phyloP scores from a whole-genome alignment of 1,140 invertebrate species.

The Arctopsyche grandis region DNA sequence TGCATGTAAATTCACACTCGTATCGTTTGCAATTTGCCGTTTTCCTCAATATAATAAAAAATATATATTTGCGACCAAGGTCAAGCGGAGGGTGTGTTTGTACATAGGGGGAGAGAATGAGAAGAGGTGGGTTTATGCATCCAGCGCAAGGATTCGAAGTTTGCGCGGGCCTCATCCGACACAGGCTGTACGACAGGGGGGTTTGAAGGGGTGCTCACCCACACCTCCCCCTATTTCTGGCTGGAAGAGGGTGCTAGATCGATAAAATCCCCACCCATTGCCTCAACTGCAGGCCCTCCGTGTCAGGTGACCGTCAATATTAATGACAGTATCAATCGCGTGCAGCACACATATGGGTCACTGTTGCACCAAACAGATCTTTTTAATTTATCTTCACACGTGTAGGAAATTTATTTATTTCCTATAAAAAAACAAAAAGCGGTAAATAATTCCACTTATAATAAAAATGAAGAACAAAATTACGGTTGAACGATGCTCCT shows the following conservation, averaged over 20 bases:
- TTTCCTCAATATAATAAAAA: too few species aligned
- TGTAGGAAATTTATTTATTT: not conserved
- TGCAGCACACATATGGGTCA: constrained; percentile 16
- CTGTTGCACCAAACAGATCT: not conserved
- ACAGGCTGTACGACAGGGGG: not conserved
- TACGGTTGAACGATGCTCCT: too few species aligned
- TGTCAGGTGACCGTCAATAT: constrained; percentile 36
- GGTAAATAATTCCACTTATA: too few species aligned
- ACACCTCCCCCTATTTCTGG: not conserved
- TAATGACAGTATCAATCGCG: constrained; percentile 35
- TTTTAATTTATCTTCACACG: not conserved
- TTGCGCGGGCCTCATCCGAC: not conserved
- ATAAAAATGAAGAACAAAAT: too few species aligned
- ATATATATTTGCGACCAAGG: not conserved
- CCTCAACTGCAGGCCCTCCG: constrained; percentile 1
- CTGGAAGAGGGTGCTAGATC: constrained; percentile 5
- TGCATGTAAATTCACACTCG: too few species aligned
- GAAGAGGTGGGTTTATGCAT: not conserved
- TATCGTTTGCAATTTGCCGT: too few species aligned
- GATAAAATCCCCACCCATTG: not conserved
- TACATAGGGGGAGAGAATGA: not conserved
- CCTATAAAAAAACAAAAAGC: too few species aligned
- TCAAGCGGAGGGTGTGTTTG: not conserved
- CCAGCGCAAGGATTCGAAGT: not conserved
- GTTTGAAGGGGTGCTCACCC: not conserved